Percentiles rank a stretch among this genome's conserved stretches.
Evolutionary conservation across 2,113 vertebrate genomes (phyloP).

Genomic region (Tetrax tetrax): DNA sequence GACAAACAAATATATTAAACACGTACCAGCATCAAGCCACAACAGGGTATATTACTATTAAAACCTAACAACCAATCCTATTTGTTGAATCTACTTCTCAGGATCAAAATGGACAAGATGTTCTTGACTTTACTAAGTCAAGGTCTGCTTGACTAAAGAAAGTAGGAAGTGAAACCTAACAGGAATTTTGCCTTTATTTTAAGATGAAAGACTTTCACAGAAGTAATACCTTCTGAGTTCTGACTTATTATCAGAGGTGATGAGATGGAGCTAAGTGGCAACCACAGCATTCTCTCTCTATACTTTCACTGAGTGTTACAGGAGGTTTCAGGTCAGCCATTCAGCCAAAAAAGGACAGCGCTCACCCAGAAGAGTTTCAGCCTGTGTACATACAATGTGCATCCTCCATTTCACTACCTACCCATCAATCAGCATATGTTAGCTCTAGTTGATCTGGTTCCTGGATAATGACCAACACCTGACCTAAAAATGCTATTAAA

Average conservation of each 20-base stretch:
- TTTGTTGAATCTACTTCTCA: not conserved
- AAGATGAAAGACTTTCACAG: not conserved
- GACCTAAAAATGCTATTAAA: not conserved
- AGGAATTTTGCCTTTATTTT: not conserved
- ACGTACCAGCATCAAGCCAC: not conserved
- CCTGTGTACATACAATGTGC: not conserved
- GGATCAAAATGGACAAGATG: not conserved
- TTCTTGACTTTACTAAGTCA: not conserved
- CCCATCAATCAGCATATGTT: not conserved
- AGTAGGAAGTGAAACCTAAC: not conserved
- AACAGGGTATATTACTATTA: not conserved
- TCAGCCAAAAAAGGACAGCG: not conserved
- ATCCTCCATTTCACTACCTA: not conserved
- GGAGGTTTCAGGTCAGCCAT: not conserved
- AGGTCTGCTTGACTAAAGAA: not conserved
- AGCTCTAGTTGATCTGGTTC: not conserved
- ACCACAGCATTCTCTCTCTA: not conserved
- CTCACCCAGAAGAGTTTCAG: not conserved
- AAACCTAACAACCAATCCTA: not conserved
- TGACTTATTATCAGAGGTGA: not conserved
- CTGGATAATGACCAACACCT: not conserved
- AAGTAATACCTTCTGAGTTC: not conserved
- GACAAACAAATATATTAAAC: not conserved
- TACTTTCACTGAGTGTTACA: not conserved
- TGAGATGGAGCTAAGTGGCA: not conserved